These are phyloP conservation scores for Emesis furor DNA, from an alignment of 2,888 invertebrate species.

Conservation along the genomic window DNA sequence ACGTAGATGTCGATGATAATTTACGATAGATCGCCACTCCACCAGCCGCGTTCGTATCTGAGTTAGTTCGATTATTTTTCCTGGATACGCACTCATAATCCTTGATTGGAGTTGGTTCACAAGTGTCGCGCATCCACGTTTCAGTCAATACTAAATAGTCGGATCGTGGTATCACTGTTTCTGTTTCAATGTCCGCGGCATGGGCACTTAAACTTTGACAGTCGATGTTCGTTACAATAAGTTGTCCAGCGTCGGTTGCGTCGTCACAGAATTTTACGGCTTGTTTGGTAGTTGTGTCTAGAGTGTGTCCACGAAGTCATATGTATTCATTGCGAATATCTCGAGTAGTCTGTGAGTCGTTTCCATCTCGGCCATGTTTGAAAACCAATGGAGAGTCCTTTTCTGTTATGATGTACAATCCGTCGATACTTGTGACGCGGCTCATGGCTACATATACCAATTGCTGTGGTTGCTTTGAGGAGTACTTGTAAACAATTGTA, in stretches of 20 bases:
- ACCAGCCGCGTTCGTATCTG: conserved; percentile 72
- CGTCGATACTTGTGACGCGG: no score
- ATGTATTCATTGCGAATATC: not conserved
- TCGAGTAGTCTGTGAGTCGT: no score
- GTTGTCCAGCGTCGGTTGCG: conserved; percentile 57
- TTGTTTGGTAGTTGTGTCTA: conserved; percentile 23
- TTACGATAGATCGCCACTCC: conserved; percentile 73
- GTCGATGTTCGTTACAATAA: conserved; percentile 60
- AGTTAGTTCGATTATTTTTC: conserved; percentile 70
- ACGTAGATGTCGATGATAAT: conserved; percentile 6
- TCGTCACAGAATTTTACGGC: conserved; percentile 41
- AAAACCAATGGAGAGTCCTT: no score
- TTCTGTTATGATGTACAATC: no score
- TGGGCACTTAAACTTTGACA: conserved; percentile 56
- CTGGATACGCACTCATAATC: conserved; percentile 60
- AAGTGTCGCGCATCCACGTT: conserved; percentile 75
- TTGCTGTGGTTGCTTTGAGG: no score
- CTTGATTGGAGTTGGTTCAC: conserved; percentile 66
- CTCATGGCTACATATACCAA: no score
- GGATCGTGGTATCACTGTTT: conserved; percentile 71
- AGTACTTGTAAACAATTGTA: no score
- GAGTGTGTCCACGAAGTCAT: conserved; percentile 11
- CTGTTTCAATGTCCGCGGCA: conserved; percentile 62
- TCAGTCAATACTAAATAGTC: conserved; percentile 71
- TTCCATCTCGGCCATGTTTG: no score